Evolutionary conservation across 2,888 invertebrate species (phyloP).

Genomic region (Rutpela maculata): DNA sequence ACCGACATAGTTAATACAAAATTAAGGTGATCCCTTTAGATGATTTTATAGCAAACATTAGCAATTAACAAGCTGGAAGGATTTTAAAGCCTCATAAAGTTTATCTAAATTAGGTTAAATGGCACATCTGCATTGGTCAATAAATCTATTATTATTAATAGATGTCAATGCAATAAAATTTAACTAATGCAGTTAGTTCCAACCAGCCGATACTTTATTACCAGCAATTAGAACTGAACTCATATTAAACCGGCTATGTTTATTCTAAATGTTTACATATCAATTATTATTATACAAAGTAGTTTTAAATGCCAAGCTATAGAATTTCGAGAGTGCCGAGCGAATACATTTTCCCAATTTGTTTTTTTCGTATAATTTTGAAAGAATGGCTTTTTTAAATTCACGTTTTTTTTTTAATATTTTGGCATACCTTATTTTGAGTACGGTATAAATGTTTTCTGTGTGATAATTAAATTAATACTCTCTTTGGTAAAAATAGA

Average conservation of each 20-base stretch:
- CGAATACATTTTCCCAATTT: background rate
- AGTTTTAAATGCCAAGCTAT: background rate
- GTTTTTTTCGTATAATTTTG: too few species aligned
- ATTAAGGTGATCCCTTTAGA: background rate
- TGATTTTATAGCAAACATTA: background rate
- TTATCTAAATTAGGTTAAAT: conserved; percentile 38
- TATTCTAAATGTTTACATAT: conserved; percentile 15
- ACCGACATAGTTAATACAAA: background rate
- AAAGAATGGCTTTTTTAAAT: too few species aligned
- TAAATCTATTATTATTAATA: conserved; percentile 10
- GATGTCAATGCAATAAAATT: conserved; percentile 21
- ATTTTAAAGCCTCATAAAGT: conserved; percentile 27
- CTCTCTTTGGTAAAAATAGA: too few species aligned
- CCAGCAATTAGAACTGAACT: background rate
- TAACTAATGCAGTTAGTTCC: background rate
- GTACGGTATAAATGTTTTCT: too few species aligned
- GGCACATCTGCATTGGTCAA: conserved; percentile 1
- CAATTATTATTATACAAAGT: background rate
- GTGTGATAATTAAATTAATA: too few species aligned
- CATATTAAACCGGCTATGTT: background rate
- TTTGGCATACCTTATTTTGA: too few species aligned
- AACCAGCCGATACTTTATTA: conserved; percentile 1
- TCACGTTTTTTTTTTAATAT: too few species aligned
- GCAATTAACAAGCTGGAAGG: conserved; percentile 11
- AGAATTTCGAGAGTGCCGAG: too few species aligned